Conservation (phyloP, 2,888 invertebrate genomes). For the Aporophyla nigra region DNA sequence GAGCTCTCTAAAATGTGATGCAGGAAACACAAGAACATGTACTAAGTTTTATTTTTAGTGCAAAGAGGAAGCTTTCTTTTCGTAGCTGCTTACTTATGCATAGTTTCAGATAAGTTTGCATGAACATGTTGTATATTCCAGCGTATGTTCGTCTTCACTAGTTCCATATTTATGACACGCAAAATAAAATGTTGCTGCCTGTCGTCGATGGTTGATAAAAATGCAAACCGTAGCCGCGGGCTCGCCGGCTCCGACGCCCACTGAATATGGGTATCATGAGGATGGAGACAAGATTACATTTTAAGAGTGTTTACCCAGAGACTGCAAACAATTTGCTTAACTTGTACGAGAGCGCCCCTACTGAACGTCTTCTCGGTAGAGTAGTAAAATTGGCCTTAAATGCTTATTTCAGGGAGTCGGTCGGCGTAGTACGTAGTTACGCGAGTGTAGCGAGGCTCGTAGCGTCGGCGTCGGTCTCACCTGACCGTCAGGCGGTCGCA, state of each 20-base stretch:
- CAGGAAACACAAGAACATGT: constrained; percentile 68
- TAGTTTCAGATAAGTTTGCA: constrained; percentile 89
- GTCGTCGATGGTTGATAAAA: constrained; percentile 89
- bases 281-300: constrained; percentile 78
- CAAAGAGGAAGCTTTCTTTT: constrained; percentile 76
- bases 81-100: constrained; percentile 87
- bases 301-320: constrained; percentile 73
- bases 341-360: constrained; percentile 59
- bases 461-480: constrained; percentile 80
- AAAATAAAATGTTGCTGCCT: constrained; percentile 88
- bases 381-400: constrained; percentile 66
- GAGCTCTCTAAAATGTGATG: constrained; percentile 65
- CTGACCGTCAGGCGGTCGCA: constrained; percentile 86
- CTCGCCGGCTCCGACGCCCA: constrained; percentile 78
- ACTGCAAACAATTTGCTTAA: constrained; percentile 74
- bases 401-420: constrained; percentile 68
- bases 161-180: constrained; percentile 90
- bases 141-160: constrained; percentile 83
- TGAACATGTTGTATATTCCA: constrained; percentile 84
- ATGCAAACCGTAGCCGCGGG: constrained; percentile 88
- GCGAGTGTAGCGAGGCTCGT: constrained; percentile 66
- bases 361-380: constrained; percentile 57
- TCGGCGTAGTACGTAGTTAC: constrained; percentile 67
- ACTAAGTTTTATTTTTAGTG: constrained; percentile 78
- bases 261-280: constrained; percentile 83